These are phyloP conservation scores for Geotrupes spiniger DNA, from an alignment of 2,888 invertebrate genomes.

Conservation along the genomic window DNA sequence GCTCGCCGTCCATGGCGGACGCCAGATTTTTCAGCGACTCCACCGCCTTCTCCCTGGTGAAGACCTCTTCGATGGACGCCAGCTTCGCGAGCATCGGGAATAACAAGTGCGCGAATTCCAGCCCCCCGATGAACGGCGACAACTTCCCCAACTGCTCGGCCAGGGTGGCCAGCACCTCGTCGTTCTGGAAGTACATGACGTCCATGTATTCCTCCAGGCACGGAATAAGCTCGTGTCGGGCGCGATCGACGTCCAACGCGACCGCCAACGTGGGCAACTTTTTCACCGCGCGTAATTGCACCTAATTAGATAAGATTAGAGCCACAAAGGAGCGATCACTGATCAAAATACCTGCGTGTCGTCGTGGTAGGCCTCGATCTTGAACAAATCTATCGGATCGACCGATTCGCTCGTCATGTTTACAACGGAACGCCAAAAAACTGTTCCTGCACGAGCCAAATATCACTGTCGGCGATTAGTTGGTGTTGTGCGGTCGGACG, in stretches of 20 bases:
- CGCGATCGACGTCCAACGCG: slow-evolving; percentile 36
- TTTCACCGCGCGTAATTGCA: slow-evolving; percentile 39
- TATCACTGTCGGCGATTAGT: too few relatives aligned
- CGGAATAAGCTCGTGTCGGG: slow-evolving; percentile 39
- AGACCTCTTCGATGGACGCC: slow-evolving; percentile 40
- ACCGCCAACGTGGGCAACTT: slow-evolving; percentile 37
- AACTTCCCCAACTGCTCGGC: slow-evolving; percentile 41
- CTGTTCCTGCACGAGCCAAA: too few relatives aligned
- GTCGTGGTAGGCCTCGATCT: slow-evolving; percentile 17
- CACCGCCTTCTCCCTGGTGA: slow-evolving; percentile 39
- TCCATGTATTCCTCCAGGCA: slow-evolving; percentile 36
- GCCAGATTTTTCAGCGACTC: slow-evolving; percentile 36
- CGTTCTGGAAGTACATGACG: slow-evolving; percentile 36
- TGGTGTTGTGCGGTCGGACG: too few relatives aligned
- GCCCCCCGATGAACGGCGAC: slow-evolving; percentile 41
- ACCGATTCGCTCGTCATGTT: slow-evolving; percentile 12
- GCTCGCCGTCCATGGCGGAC: slow-evolving; percentile 29
- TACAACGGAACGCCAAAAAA: background rate
- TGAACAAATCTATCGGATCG: slow-evolving; percentile 20
- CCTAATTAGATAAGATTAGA: slow-evolving; percentile 46
- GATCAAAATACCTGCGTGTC: slow-evolving; percentile 14
- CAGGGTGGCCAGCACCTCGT: slow-evolving; percentile 39
- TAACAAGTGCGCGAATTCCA: slow-evolving; percentile 35
- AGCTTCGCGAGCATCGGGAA: slow-evolving; percentile 40
- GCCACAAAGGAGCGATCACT: background rate